phyloP scores from a whole-genome alignment of 2,888 invertebrate genomes.

The Dicycla oo region DNA sequence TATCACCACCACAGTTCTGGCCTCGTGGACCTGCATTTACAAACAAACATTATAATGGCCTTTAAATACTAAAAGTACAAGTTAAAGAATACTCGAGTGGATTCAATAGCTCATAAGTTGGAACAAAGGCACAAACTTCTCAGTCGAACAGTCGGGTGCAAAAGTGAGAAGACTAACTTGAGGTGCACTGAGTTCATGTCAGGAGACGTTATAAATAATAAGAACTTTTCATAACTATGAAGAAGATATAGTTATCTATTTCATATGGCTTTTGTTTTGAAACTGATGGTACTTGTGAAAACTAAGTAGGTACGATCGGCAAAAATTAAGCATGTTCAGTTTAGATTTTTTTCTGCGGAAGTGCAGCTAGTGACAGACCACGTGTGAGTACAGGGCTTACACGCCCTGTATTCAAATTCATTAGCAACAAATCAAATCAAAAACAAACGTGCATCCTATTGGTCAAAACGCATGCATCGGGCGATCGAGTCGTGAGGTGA shows the following conservation, averaged over 20 bases:
- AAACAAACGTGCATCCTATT: too few relatives aligned
- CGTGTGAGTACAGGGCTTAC: too few relatives aligned
- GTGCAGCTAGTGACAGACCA: too few relatives aligned
- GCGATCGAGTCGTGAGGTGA: too few relatives aligned
- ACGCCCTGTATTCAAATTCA: too few relatives aligned
- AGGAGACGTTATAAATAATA: conserved; percentile 52
- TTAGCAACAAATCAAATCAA: too few relatives aligned
- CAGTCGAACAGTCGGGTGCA: conserved; percentile 30
- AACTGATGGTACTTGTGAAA: not conserved
- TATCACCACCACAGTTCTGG: not conserved
- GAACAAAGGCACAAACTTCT: conserved; percentile 53
- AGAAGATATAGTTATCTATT: conserved; percentile 17
- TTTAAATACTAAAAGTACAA: conserved; percentile 24
- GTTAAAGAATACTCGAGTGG: conserved; percentile 39
- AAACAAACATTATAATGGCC: conserved; percentile 26
- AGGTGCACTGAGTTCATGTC: conserved; percentile 43
- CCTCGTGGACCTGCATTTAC: not conserved
- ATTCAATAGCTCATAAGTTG: conserved; percentile 55
- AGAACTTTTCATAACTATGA: conserved; percentile 31
- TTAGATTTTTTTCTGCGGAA: too few relatives aligned
- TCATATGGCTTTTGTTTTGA: conserved; percentile 18
- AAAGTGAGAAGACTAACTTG: conserved; percentile 53
- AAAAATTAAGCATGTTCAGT: too few relatives aligned
- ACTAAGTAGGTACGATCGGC: too few relatives aligned
- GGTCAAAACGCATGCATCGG: too few relatives aligned